Base-by-base conservation (phyloP, 2,888 invertebrate genomes). In the Bembecia ichneumoniformis region DNA sequence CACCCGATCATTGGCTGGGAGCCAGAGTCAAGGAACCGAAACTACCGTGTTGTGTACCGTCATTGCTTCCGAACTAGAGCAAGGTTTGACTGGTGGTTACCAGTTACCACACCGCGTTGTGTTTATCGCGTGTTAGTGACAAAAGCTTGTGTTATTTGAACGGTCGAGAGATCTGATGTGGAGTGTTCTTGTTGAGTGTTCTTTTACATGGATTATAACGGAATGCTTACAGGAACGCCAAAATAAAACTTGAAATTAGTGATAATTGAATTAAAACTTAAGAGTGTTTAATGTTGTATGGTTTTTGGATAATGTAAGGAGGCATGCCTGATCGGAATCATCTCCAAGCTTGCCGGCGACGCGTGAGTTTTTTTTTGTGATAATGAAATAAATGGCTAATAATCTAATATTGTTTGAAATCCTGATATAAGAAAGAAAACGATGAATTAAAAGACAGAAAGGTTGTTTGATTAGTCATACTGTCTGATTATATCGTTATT, bases 241-340 rank as follows among this genome's bases (percentile, higher is more conserved):
- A 52, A 55, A 64, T 54, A 58, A 70, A 67, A 66, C 28, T 69
- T 67, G 7, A 16, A 15, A 10, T n/a, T 44, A 16, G 16, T 44
- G 44, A 17, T 10, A 17, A 9, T 44, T 2, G 9, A 28, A 16
- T 44, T 16, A 4, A 44, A 44, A 15, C 9, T 14, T 5, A 44
- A 44, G 9, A 44, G 17, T 15, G 17, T 44, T 44, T 44, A 44
- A 7, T 44, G 15, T 15, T 44, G 1, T 9, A 15, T 17, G 15
- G 13, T 40, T 44, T 44, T 3, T 3, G 11, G 4, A 44, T 44
- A 17, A 44, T 44, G 44, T 44, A 14, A 55, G 28, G 28, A 28
- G 60, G 52, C 44, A 86, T 86, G 84, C 84, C 83, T 59, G 82
- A 83, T 74, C 72, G 79, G 13, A 77, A 82, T 50, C 62, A 78